Evolutionary conservation across 2,113 vertebrate genomes (phyloP), one percentile per base, ranked within the genome.

Genomic region (Cyanoderma ruficeps): DNA sequence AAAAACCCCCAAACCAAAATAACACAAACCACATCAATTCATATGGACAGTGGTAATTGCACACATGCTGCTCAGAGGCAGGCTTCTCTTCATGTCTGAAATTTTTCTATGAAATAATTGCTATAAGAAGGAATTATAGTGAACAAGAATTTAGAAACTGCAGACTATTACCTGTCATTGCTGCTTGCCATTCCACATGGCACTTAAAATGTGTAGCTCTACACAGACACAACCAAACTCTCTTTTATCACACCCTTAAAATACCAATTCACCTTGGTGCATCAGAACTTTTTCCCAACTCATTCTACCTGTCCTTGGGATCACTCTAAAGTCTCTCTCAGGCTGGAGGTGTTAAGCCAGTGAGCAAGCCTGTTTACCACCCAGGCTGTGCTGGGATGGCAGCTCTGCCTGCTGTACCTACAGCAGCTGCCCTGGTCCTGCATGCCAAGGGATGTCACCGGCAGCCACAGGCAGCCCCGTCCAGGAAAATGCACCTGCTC

Each of bases 41-140:
- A 37, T 35, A 83, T 7, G 24, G 63, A 37, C 76, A 91, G 88
- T 80, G 63, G 82, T 90, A 93, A 96, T 15, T 93, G 84, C 67
- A 84, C 22, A 28, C 14, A 59, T 67, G 77, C 42, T 61, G 75
- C 67, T 89, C 86, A 95, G 70, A 39, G 20, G 42, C 37, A 92
- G 76, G 31, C n/a, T 90, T 88, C 76, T 78, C 57, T 95, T 84
- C 28, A 17, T 13, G 44, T 69, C 71, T 68, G 69, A 55, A 7
- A 0, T 10, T 56, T 67, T 83, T 74, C 71, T 68, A n/a, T 44
- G 1, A 86, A 93, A 55, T 90, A 86, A 75, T 79, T 86, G 44
- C 64, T 69, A 69, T 19, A 82, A 90, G 68, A 88, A 92, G 47
- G 35, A 88, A 87, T 65, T 63, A 67, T 67, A 22, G 28, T 12